These are phyloP conservation scores for Lacerta agilis DNA, from an alignment of 2,797 vertebrate genomes.

Conservation along the genomic window DNA sequence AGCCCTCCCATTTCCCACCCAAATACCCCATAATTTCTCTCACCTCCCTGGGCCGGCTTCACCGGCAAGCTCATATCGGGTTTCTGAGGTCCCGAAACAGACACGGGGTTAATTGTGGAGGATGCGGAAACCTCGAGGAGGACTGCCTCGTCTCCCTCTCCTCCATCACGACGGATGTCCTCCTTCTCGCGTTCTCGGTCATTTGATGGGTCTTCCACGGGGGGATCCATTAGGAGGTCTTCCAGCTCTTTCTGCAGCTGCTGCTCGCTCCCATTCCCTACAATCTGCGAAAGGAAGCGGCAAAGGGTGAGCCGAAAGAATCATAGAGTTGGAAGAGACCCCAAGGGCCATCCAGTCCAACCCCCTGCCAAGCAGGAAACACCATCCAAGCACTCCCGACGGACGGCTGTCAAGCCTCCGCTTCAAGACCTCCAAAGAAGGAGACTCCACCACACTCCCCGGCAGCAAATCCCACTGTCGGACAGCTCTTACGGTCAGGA, in stretches of 20 bases:
- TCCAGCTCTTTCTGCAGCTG: slow-evolving; percentile 94
- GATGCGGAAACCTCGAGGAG: slow-evolving; percentile 79
- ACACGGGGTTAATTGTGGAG: slow-evolving; percentile 82
- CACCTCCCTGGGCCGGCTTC: slow-evolving; percentile 90
- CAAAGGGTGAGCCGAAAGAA: slow-evolving; percentile 49
- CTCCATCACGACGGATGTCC: slow-evolving; percentile 71
- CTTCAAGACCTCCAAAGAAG: no score
- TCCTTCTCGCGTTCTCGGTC: slow-evolving; percentile 63
- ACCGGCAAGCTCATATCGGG: slow-evolving; percentile 92
- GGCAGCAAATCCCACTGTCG: no score
- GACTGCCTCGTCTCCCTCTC: slow-evolving; percentile 77
- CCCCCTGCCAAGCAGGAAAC: no score
- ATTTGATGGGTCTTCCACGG: slow-evolving; percentile 80
- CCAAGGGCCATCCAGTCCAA: no score
- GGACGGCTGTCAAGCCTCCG: no score
- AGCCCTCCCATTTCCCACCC: not conserved
- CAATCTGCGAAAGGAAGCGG: slow-evolving; percentile 82
- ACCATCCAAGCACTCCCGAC: no score
- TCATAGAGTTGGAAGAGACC: no score
- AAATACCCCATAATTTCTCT: slow-evolving; percentile 63
- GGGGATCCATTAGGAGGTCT: slow-evolving; percentile 97
- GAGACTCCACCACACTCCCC: no score
- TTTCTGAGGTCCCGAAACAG: slow-evolving; percentile 82
- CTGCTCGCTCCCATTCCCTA: slow-evolving; percentile 99
- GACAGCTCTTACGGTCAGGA: no score